Conservation (phyloP, 2,888 invertebrate genomes). For the Andrena hattorfiana region DNA sequence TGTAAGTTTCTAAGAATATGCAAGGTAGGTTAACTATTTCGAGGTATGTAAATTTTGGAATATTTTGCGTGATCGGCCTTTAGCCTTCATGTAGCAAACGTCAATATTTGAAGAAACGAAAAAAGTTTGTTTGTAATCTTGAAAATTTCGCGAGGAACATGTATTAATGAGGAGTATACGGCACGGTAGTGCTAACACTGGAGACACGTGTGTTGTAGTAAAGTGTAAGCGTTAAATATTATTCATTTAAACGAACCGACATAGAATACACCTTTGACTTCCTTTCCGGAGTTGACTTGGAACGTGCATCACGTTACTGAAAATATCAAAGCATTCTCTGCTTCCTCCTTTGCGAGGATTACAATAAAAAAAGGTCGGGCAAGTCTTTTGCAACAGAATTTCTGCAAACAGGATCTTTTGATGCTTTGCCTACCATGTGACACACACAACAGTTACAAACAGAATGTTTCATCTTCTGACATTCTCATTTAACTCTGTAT, state of each 20-base stretch:
- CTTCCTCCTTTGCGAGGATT: background rate
- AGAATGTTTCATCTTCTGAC: background rate
- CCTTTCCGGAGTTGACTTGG: background rate
- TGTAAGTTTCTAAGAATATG: too few species aligned
- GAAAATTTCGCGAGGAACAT: too few species aligned
- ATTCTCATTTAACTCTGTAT: background rate
- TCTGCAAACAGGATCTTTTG: background rate
- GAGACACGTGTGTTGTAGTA: background rate
- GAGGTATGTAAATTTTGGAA: too few species aligned
- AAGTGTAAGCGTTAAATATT: background rate
- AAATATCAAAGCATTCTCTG: conserved; percentile 15
- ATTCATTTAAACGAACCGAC: conserved; percentile 18
- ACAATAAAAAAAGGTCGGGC: conserved; percentile 9
- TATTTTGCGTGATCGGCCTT: too few species aligned
- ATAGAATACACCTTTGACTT: background rate
- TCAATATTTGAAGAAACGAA: too few species aligned
- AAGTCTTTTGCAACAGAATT: conserved; percentile 21
- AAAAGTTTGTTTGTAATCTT: too few species aligned
- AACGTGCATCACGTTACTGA: background rate
- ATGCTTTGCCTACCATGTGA: background rate
- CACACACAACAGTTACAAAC: background rate
- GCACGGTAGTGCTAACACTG: too few species aligned
- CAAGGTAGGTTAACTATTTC: too few species aligned
- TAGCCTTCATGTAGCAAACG: too few species aligned
- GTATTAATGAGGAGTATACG: too few species aligned